Evolutionary conservation across 2,113 vertebrate species (phyloP).

Genomic region (Gadus macrocephalus): DNA sequence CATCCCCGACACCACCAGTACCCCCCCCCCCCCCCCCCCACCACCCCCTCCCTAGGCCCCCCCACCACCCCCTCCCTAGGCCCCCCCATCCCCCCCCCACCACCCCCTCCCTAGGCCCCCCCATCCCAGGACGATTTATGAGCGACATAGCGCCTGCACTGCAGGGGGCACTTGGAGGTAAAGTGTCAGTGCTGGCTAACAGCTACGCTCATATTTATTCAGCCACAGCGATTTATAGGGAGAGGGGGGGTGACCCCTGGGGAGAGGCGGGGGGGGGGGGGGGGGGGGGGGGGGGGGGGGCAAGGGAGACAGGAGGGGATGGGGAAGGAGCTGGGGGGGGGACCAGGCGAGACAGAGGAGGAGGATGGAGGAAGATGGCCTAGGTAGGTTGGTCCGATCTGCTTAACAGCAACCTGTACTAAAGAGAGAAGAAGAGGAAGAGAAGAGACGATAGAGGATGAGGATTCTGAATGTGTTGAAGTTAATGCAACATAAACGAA

Average conservation of each 20-base stretch:
- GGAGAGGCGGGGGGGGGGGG: conserved; percentile 23
- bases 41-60: conserved; percentile 18
- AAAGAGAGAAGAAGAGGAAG: no score
- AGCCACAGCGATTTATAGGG: conserved; percentile 51
- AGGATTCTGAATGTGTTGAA: no score
- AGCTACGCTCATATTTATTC: conserved; percentile 63
- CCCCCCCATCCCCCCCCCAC: background rate
- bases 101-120: conserved; percentile 30
- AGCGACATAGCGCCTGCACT: conserved; percentile 22
- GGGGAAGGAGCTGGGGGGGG: background rate
- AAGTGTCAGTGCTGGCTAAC: conserved; percentile 53
- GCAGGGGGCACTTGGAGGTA: conserved; percentile 57
- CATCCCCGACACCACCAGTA: no score
- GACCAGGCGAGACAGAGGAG: background rate
- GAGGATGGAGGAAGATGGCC: background rate
- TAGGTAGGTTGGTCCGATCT: background rate
- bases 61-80: background rate
- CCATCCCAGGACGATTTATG: conserved; percentile 46
- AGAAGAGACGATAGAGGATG: no score
- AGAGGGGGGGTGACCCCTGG: conserved; percentile 16
- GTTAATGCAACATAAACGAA: no score
- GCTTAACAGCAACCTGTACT: no score
- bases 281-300: conserved; percentile 10
- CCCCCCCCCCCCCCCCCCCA: no score
- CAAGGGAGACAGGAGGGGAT: background rate